Evolutionary conservation across 2,113 vertebrate species (phyloP).

Genomic region (Indicator maculatus): DNA sequence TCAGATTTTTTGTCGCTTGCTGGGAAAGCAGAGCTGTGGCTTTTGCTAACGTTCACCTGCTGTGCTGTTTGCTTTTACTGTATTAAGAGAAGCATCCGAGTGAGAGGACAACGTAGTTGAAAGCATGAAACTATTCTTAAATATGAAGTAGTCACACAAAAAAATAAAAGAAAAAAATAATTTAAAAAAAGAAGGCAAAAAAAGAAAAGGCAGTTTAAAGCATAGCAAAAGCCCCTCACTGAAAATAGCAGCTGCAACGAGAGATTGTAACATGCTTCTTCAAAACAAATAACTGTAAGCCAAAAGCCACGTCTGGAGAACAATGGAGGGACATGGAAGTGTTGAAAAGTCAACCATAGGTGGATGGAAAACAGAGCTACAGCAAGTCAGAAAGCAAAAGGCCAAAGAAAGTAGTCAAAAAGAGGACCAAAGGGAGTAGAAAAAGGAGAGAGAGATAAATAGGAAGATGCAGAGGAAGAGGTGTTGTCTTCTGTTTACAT

Average conservation of each 20-base stretch:
- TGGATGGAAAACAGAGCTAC: slow-evolving; percentile 36
- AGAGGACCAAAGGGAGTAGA: not conserved
- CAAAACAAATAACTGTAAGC: not conserved
- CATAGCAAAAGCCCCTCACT: not conserved
- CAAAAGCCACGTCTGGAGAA: slow-evolving; percentile 8
- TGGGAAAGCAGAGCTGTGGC: slow-evolving; percentile 18
- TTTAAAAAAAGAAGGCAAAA: too few relatives aligned
- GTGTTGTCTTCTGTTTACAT: slow-evolving; percentile 33
- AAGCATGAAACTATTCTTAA: not conserved
- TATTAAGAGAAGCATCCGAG: not conserved
- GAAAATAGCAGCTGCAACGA: slow-evolving; percentile 1
- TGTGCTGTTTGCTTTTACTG: slow-evolving; percentile 19
- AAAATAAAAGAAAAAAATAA: too few relatives aligned
- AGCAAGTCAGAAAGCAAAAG: slow-evolving; percentile 43
- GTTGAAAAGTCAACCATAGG: slow-evolving; percentile 24
- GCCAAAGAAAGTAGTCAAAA: slow-evolving; percentile 1
- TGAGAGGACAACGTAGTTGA: not conserved
- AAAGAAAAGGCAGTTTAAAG: not conserved
- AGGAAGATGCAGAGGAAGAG: slow-evolving; percentile 7
- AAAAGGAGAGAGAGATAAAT: not conserved
- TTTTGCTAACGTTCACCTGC: slow-evolving; percentile 38
- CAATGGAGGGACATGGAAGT: not conserved
- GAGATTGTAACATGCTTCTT: not conserved
- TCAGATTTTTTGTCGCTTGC: slow-evolving; percentile 17
- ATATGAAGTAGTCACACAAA: not conserved